Base-by-base conservation (phyloP, 2,113 vertebrate species). In the Parus major region DNA sequence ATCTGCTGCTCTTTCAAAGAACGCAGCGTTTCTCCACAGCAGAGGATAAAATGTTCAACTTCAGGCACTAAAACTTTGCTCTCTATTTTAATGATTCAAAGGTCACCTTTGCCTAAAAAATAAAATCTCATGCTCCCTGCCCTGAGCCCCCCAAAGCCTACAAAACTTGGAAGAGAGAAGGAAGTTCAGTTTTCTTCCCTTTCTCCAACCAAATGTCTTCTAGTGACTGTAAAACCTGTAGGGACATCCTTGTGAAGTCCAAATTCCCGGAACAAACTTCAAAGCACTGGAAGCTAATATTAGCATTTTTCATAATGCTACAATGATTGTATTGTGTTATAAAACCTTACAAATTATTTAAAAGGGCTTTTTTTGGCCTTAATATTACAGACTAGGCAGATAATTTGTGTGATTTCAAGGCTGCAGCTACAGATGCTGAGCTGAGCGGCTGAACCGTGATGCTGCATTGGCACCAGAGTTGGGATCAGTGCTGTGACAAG, bases 201-300 rank as follows among this genome's bases (percentile, higher is more conserved):
- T 46, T 94, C 53, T 94, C 56, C 60, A 84, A 53, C 60, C 82
- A 93, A 82, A 90, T 53, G 14, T 90, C 55, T 95, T 81, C 84
- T 96, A 52, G 73, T 63, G 88, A 71, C 90, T 97, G 53, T 50
- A 92, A 97, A 88, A 95, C 36, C 89, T 93, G 46, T 85, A 93
- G 81, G 80, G 52, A 57, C 50, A 60, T 79, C 82, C 70, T 88
- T 71, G 80, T 18, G 23, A 97, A 96, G 94, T 80, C 89, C 78
- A 82, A 93, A 95, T 76, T 95, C 92, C 86, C 27, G 2, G 10
- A 92, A 92, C 12, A 5, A 92, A 94, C 70, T 92, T 96, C 93
- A 95, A 97, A 88, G 92, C 93, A 86, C 39, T 96, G 93, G 96
- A 69, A 97, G 91, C 72, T 80, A 90, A 88, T 88, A 96, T 91